Conservation (phyloP, 30 jellyfish, hydroid and myxozoan species). For the Aurelia aurita region DNA sequence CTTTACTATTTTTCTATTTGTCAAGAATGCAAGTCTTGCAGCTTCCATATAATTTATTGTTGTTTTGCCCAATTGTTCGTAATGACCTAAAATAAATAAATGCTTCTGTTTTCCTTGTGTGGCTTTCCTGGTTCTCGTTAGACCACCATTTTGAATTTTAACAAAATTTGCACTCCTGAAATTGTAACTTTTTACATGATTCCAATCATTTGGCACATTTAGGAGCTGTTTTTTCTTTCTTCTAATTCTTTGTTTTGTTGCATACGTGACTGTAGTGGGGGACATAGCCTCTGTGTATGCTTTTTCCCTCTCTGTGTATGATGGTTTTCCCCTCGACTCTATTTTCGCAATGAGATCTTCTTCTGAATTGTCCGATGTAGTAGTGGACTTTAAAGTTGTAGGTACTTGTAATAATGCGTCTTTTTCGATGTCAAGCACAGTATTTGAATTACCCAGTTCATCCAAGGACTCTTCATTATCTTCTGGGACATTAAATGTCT, state of each 20-base stretch:
- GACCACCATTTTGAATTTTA: constrained; percentile 25
- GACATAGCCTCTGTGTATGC: neutral
- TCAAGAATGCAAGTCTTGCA: constrained; percentile 77
- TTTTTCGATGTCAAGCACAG: neutral
- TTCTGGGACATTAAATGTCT: neutral
- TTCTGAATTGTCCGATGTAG: neutral
- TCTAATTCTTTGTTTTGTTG: neutral
- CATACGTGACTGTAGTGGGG: too few relatives aligned
- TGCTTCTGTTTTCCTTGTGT: constrained; percentile 28
- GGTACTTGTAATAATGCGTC: neutral
- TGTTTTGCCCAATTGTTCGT: constrained; percentile 98
- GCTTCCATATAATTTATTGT: constrained; percentile 85
- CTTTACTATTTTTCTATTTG: constrained; percentile 70
- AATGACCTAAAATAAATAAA: constrained; percentile 89
- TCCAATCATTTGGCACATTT: constrained; percentile 19
- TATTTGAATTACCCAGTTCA: neutral
- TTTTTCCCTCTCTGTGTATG: neutral
- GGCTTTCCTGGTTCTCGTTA: neutral
- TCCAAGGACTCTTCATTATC: neutral
- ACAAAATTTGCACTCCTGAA: constrained; percentile 32
- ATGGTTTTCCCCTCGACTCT: neutral
- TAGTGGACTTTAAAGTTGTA: neutral
- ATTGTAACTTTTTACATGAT: neutral
- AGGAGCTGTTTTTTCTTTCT: neutral
- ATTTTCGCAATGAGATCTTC: neutral